phyloP scores from a whole-genome alignment of 1,140 invertebrate genomes.

The Acromyrmex charruanus region DNA sequence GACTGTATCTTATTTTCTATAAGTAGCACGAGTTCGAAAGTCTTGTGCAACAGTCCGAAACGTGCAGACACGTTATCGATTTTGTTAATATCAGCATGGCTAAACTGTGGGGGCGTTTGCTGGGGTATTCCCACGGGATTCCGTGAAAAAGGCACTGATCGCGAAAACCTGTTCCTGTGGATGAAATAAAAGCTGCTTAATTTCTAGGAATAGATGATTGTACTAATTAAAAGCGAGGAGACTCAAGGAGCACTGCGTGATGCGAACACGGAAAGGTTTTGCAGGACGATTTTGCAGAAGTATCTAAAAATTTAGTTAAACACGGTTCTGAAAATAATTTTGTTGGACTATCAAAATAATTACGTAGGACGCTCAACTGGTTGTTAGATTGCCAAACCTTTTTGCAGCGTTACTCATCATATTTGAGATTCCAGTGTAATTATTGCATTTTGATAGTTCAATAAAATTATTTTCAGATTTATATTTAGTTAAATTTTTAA shows the following conservation, averaged over 20 bases:
- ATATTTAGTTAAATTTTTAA: too few relatives aligned
- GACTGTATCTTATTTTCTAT: neutral
- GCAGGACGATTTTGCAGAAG: too few relatives aligned
- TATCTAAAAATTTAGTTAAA: too few relatives aligned
- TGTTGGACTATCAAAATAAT: too few relatives aligned
- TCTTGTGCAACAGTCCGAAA: constrained; percentile 27
- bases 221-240: constrained; percentile 50
- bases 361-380: too few relatives aligned
- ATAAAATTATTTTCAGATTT: too few relatives aligned
- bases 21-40: constrained; percentile 21
- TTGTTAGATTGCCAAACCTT: too few relatives aligned
- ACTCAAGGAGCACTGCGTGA: neutral
- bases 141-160: constrained; percentile 11
- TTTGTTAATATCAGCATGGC: constrained; percentile 27
- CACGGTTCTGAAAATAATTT: too few relatives aligned
- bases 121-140: constrained; percentile 36
- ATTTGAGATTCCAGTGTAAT: too few relatives aligned
- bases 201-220: constrained; percentile 29
- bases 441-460: too few relatives aligned
- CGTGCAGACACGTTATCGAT: constrained; percentile 32
- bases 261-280: neutral
- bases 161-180: constrained; percentile 25
- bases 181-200: neutral
- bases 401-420: too few relatives aligned
- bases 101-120: constrained; percentile 27